These are phyloP conservation scores for Thumatha senex DNA, from an alignment of 2,888 invertebrate genomes.

Conservation along the genomic window DNA sequence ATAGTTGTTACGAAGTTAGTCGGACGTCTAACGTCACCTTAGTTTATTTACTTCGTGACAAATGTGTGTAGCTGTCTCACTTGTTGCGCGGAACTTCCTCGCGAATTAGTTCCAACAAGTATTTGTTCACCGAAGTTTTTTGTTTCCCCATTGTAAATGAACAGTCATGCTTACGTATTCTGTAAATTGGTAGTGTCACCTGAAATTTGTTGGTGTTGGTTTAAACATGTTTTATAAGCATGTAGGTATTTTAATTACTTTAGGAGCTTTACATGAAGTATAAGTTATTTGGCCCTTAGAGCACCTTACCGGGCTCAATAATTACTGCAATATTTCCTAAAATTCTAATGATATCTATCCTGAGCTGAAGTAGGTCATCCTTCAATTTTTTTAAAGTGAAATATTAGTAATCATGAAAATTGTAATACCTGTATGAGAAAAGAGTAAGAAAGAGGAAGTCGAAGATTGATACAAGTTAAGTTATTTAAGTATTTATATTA, in stretches of 20 bases:
- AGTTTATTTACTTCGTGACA: slow-evolving; percentile 34
- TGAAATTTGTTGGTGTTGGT: background rate
- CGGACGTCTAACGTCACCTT: slow-evolving; percentile 27
- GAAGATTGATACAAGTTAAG: too few species aligned
- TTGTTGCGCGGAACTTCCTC: slow-evolving; percentile 27
- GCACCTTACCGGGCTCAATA: too few species aligned
- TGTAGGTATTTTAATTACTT: background rate
- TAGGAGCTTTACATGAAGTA: background rate
- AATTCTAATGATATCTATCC: too few species aligned
- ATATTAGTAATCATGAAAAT: too few species aligned
- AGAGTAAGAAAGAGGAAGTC: too few species aligned
- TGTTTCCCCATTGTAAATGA: slow-evolving; percentile 1
- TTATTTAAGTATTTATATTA: too few species aligned
- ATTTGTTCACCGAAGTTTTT: slow-evolving; percentile 8
- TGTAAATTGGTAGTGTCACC: background rate
- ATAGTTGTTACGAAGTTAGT: slow-evolving; percentile 43
- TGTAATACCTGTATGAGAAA: too few species aligned
- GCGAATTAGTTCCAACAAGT: slow-evolving; percentile 19
- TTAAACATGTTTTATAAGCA: background rate
- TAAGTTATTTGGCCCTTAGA: too few species aligned
- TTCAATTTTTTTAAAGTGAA: too few species aligned
- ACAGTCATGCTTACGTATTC: background rate
- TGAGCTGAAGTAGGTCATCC: too few species aligned
- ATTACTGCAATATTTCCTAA: too few species aligned
- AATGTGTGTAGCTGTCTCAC: slow-evolving; percentile 36